phyloP scores from a whole-genome alignment of 1,140 invertebrate species.

The Caenorhabditis remanei region DNA sequence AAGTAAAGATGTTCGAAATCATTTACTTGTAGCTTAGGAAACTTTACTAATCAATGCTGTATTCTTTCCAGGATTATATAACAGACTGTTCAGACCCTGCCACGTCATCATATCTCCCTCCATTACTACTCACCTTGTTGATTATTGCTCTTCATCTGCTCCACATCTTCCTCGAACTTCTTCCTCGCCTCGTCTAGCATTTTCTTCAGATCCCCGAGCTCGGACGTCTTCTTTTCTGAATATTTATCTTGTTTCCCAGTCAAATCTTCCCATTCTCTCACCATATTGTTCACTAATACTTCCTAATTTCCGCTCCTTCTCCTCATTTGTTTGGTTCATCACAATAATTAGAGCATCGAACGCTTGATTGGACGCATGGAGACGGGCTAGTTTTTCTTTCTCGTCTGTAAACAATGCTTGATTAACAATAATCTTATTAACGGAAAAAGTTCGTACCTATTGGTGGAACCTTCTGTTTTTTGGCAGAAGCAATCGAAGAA shows the following conservation, averaged over 20 bases:
- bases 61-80: too few species aligned
- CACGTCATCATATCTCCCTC: not conserved
- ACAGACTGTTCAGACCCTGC: not conserved
- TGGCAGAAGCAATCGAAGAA: not conserved
- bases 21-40: too few species aligned
- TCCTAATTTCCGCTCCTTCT: slow-evolving; percentile 36
- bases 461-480: slow-evolving; percentile 24
- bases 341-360: slow-evolving; percentile 4
- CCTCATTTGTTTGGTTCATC: not conserved
- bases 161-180: slow-evolving; percentile 54
- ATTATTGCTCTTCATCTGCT: slow-evolving; percentile 40
- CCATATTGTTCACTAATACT: slow-evolving; percentile 22
- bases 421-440: not conserved
- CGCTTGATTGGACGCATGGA: not conserved
- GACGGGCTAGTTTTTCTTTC: slow-evolving; percentile 51
- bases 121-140: slow-evolving; percentile 36
- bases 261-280: not conserved
- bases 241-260: not conserved
- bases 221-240: slow-evolving; percentile 25
- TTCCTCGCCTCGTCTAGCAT: slow-evolving; percentile 37
- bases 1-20: too few species aligned
- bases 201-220: slow-evolving; percentile 45
- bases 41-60: too few species aligned
- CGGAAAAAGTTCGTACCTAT: not conserved
- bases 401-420: slow-evolving; percentile 53